phyloP scores from a whole-genome alignment of 1,140 invertebrate species.

The Monomorium pharaonis region DNA sequence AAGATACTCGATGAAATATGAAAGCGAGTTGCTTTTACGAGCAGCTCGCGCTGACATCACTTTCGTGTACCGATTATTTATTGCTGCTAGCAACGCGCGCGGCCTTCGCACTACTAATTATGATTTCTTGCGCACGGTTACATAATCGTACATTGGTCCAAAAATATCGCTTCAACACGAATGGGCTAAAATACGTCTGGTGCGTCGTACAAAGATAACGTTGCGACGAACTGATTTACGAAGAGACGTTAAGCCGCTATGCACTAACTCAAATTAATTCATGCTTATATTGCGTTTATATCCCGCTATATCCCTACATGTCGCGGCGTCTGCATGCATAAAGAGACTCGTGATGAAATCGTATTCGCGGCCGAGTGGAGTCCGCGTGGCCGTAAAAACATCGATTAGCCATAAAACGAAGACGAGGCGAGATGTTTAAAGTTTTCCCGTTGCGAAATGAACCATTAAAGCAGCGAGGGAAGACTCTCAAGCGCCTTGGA shows the following conservation, averaged over 20 bases:
- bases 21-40: slow-evolving; percentile 9
- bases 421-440: slow-evolving; percentile 63
- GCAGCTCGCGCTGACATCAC: slow-evolving; percentile 28
- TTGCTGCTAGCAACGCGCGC: not conserved
- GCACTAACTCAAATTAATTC: slow-evolving; percentile 31
- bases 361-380: slow-evolving; percentile 30
- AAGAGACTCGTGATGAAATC: slow-evolving; percentile 30
- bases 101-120: slow-evolving; percentile 25
- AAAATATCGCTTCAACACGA: not conserved
- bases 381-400: slow-evolving; percentile 62
- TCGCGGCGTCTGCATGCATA: slow-evolving; percentile 14
- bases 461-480: slow-evolving; percentile 67
- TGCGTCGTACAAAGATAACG: not conserved
- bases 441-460: slow-evolving; percentile 71
- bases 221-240: not conserved
- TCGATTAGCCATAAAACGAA: slow-evolving; percentile 74
- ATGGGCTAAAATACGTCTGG: not conserved
- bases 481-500: slow-evolving; percentile 49
- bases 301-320: not conserved
- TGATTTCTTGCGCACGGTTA: not conserved
- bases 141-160: not conserved
- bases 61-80: slow-evolving; percentile 36
- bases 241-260: not conserved
- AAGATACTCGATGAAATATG: slow-evolving; percentile 49
- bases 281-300: slow-evolving; percentile 27